These are phyloP conservation scores for Chanos chanos DNA, from an alignment of 2,797 vertebrate genomes.

Conservation along the genomic window DNA sequence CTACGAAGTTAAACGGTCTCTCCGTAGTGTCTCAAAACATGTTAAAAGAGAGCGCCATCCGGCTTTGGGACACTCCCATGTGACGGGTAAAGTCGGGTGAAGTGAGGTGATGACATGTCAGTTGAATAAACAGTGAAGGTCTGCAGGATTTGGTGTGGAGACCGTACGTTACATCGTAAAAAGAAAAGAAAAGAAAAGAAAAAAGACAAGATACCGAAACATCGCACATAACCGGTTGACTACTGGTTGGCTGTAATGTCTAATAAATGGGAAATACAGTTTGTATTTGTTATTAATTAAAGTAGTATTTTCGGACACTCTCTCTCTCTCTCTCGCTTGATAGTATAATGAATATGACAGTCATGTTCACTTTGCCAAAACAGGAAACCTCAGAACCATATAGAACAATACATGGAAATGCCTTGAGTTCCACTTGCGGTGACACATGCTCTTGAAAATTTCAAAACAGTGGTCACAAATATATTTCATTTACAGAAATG, in stretches of 20 bases:
- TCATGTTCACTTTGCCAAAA: slow-evolving; percentile 18
- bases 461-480: too few species aligned
- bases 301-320: neutral
- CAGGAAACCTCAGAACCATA: slow-evolving; percentile 48
- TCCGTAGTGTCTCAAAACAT: neutral
- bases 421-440: slow-evolving; percentile 24
- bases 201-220: too few species aligned
- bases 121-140: too few species aligned
- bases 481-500: neutral
- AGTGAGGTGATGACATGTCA: neutral
- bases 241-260: too few species aligned
- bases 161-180: too few species aligned
- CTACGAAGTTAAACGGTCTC: neutral
- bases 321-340: too few species aligned
- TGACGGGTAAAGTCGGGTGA: neutral
- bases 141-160: too few species aligned
- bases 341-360: neutral
- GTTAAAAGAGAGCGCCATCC: slow-evolving; percentile 36
- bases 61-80: slow-evolving; percentile 32
- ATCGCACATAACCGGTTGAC: too few species aligned
- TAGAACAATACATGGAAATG: slow-evolving; percentile 65
- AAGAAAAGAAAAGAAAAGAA: too few species aligned
- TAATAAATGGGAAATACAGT: too few species aligned
- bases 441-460: slow-evolving; percentile 20
- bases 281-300: neutral